Percentiles rank a stretch among this genome's conserved stretches.
Conservation (phyloP, 2,797 vertebrate species). For the Amazona ochrocephala region DNA sequence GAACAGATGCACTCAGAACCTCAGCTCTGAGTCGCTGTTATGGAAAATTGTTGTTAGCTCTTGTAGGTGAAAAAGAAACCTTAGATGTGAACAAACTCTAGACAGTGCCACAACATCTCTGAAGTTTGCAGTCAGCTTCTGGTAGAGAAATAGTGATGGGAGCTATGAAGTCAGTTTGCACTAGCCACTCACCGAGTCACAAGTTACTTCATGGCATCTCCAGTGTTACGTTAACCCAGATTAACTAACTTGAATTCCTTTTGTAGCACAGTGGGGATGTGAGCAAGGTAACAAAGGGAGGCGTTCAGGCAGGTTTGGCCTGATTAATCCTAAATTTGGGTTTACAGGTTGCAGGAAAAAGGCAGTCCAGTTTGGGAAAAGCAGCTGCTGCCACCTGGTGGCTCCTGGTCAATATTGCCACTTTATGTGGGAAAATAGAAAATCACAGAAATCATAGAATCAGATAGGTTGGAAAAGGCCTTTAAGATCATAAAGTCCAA, state of each 20-base stretch:
- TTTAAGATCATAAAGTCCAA: not conserved
- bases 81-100: not conserved
- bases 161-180: not conserved
- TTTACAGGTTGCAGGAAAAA: not conserved
- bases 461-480: not conserved
- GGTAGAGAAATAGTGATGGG: not conserved
- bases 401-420: not conserved
- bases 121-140: not conserved
- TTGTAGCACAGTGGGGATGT: not conserved
- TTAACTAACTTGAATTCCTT: not conserved
- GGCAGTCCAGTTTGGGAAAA: not conserved
- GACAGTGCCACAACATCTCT: not conserved
- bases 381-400: conserved; percentile 20
- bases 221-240: not conserved
- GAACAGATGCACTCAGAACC: not conserved
- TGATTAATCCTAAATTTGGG: not conserved
- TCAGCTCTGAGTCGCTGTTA: fast-evolving
- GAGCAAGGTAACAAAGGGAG: not conserved
- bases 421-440: not conserved
- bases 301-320: not conserved
- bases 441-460: fast-evolving
- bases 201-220: not conserved
- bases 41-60: not conserved
- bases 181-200: not conserved
- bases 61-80: not conserved